phyloP scores from a whole-genome alignment of 2,888 invertebrate species.

The Tetheella fluctuosa region DNA sequence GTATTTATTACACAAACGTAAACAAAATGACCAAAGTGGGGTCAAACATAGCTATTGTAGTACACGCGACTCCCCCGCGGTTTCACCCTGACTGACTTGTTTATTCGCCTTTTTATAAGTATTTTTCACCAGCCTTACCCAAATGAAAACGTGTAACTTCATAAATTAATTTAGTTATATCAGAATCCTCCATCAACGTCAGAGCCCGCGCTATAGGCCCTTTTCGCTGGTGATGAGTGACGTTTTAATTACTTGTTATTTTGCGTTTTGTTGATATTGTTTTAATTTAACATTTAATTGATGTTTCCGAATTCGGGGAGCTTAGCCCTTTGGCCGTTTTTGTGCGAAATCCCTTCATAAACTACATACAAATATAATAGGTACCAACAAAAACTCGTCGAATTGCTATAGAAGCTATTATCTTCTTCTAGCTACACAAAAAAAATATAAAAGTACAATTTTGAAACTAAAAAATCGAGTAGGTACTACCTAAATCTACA shows the following conservation, averaged over 20 bases:
- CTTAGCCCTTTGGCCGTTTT: background rate
- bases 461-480: background rate
- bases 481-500: constrained; percentile 15
- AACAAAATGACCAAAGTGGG: constrained; percentile 12
- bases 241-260: constrained; percentile 55
- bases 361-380: too few relatives aligned
- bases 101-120: constrained; percentile 19
- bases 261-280: constrained; percentile 42
- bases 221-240: constrained; percentile 50
- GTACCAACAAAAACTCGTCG: too few relatives aligned
- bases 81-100: constrained; percentile 16
- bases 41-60: constrained; percentile 28
- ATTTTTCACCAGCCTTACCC: constrained; percentile 12
- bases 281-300: constrained; percentile 42
- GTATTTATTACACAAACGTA: constrained; percentile 21
- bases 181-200: constrained; percentile 52
- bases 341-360: too few relatives aligned
- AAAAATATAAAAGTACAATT: background rate
- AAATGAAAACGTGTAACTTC: constrained; percentile 33
- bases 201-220: constrained; percentile 36
- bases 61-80: constrained; percentile 53
- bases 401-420: too few relatives aligned
- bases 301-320: constrained; percentile 20
- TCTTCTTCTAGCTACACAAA: too few relatives aligned
- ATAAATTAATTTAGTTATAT: constrained; percentile 54